A percentile compares a stretch with the other conserved stretches of the same genome.
These are phyloP conservation scores for Oxyura jamaicensis DNA, from an alignment of 2,113 vertebrate genomes.

Conservation along the genomic window DNA sequence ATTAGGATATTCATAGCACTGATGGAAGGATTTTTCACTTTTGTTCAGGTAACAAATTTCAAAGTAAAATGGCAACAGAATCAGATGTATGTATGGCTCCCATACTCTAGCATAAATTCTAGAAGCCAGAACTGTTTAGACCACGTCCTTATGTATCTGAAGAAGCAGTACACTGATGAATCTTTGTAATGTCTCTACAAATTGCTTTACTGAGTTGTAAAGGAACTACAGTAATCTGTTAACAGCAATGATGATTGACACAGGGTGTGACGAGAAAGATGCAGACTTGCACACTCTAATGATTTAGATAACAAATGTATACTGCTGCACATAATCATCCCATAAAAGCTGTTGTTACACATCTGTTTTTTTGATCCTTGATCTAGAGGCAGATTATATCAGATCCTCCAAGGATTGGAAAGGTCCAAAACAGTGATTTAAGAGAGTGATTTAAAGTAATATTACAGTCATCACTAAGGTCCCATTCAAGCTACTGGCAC, in stretches of 20 bases:
- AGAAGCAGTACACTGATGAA: background rate
- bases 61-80: background rate
- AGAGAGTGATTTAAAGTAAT: background rate
- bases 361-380: background rate
- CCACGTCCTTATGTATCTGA: background rate
- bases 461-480: background rate
- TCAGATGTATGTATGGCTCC: background rate
- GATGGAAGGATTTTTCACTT: background rate
- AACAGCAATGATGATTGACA: background rate
- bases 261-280: background rate
- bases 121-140: background rate
- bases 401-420: background rate
- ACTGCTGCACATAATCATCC: background rate
- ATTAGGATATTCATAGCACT: background rate
- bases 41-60: background rate
- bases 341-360: fast-evolving
- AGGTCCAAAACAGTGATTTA: background rate
- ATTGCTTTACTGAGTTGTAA: background rate
- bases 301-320: background rate
- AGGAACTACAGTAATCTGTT: background rate
- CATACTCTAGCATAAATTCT: background rate
- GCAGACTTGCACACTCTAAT: background rate
- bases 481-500: background rate
- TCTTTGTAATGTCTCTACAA: background rate
- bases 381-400: background rate